Percentiles rank a stretch among this genome's conserved stretches.
phyloP scores from a whole-genome alignment of 2,888 invertebrate genomes.

The Podabrus alpinus region DNA sequence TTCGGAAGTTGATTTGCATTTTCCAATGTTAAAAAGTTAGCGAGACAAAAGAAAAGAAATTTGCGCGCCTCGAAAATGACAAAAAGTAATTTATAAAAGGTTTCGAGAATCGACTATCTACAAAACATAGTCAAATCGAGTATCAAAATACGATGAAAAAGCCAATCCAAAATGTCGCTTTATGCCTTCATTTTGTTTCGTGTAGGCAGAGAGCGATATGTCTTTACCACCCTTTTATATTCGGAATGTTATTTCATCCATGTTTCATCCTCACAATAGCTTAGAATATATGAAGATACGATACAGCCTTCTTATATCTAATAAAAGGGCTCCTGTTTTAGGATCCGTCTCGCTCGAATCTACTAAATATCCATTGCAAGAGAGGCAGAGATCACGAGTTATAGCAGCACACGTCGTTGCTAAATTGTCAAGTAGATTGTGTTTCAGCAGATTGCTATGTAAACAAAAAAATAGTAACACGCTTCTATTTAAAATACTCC shows the following conservation, averaged over 20 bases:
- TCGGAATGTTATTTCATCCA: constrained; percentile 39
- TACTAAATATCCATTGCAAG: constrained; percentile 22
- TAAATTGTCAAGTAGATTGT: constrained; percentile 29
- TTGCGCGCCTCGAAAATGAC: constrained; percentile 5
- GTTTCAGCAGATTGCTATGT: constrained; percentile 23
- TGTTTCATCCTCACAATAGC: constrained; percentile 39
- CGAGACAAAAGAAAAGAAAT: background rate
- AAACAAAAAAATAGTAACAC: constrained; percentile 28
- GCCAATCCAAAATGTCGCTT: constrained; percentile 21
- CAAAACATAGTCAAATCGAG: constrained; percentile 17
- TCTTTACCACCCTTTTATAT: constrained; percentile 39
- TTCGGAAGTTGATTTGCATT: background rate
- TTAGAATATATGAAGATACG: constrained; percentile 41
- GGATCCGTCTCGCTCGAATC: constrained; percentile 23
- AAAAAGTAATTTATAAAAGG: constrained; percentile 22
- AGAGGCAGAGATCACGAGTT: constrained; percentile 24
- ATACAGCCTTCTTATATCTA: constrained; percentile 29
- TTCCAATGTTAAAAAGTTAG: background rate
- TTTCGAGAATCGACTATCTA: constrained; percentile 8
- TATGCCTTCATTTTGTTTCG: constrained; percentile 29
- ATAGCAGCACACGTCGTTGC: constrained; percentile 20
- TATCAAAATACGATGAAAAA: constrained; percentile 20
- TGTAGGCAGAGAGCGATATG: constrained; percentile 29
- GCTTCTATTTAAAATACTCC: constrained; percentile 12
- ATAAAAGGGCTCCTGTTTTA: constrained; percentile 21